These are phyloP conservation scores for Rhinophrynus dorsalis DNA, from an alignment of 2,797 vertebrate genomes.

Conservation along the genomic window DNA sequence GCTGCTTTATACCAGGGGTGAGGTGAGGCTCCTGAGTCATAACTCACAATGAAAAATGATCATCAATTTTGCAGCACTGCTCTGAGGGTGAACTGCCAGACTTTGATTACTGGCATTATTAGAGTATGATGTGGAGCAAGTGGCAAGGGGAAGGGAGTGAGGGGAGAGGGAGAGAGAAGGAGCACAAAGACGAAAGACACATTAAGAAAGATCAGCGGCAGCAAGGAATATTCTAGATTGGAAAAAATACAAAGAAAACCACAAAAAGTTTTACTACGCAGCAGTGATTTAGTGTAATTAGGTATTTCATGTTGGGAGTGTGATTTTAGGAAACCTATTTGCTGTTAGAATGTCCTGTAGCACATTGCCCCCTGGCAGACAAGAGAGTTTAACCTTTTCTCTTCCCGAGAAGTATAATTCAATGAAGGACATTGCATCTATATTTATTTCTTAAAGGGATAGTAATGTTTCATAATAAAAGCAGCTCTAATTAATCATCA, in stretches of 20 bases:
- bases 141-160: not conserved
- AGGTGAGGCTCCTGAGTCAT: constrained; percentile 65
- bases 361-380: too few relatives aligned
- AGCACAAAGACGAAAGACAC: not conserved
- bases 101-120: constrained; percentile 57
- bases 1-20: constrained; percentile 65
- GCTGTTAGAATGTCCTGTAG: not conserved
- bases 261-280: not conserved
- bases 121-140: constrained; percentile 48
- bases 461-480: too few relatives aligned
- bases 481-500: too few relatives aligned
- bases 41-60: constrained; percentile 69
- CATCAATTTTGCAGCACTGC: constrained; percentile 56
- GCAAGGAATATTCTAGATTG: not conserved
- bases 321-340: not conserved
- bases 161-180: not conserved
- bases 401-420: too few relatives aligned
- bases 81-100: constrained; percentile 58
- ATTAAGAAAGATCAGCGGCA: not conserved
- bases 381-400: too few relatives aligned
- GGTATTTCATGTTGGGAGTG: too few relatives aligned
- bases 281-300: too few relatives aligned
- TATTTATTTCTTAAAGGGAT: too few relatives aligned
- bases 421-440: too few relatives aligned
- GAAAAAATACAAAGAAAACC: not conserved